Evolutionary conservation across 30 jellyfish, hydroid and myxozoan genomes (phyloP).

Genomic region (Turritopsis dohrnii): DNA sequence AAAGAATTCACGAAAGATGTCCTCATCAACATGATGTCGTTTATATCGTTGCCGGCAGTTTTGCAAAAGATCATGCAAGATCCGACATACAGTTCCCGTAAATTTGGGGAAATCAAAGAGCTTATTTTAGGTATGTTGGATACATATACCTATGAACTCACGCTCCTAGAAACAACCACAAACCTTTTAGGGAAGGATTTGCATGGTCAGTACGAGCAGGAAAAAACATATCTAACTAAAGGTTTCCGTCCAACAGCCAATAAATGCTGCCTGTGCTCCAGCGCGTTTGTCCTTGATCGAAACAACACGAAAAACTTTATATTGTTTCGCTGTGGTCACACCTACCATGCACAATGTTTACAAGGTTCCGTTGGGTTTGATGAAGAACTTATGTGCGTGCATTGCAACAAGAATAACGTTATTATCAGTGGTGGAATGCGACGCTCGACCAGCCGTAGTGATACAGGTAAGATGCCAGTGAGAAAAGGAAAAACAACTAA

Average conservation of each 20-base stretch:
- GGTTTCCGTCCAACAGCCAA: conserved; percentile 61
- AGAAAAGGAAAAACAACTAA: neutral
- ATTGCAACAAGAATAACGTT: conserved; percentile 57
- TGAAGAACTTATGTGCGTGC: conserved; percentile 59
- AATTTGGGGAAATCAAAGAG: conserved; percentile 95
- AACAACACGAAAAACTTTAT: conserved; percentile 42
- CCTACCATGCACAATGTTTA: conserved; percentile 75
- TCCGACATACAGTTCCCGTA: conserved; percentile 94
- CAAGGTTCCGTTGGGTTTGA: conserved; percentile 94
- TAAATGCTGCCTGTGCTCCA: conserved; percentile 57
- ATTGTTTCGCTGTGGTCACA: conserved; percentile 78
- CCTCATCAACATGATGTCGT: conserved; percentile 92
- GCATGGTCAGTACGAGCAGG: conserved; percentile 74
- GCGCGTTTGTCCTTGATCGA: conserved; percentile 36
- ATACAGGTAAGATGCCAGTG: neutral
- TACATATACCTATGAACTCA: conserved; percentile 84
- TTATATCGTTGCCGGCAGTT: conserved; percentile 89
- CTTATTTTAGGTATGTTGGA: conserved; percentile 91
- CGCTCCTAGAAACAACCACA: conserved; percentile 87
- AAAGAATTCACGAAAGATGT: conserved; percentile 91
- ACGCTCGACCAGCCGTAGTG: neutral
- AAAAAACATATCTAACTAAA: conserved; percentile 46
- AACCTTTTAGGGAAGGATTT: conserved; percentile 72
- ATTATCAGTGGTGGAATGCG: neutral
- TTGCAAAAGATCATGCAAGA: conserved; percentile 93